These are phyloP conservation scores for Helicolenus hilgendorfi DNA, from an alignment of 2,797 vertebrate genomes.

Conservation along the genomic window DNA sequence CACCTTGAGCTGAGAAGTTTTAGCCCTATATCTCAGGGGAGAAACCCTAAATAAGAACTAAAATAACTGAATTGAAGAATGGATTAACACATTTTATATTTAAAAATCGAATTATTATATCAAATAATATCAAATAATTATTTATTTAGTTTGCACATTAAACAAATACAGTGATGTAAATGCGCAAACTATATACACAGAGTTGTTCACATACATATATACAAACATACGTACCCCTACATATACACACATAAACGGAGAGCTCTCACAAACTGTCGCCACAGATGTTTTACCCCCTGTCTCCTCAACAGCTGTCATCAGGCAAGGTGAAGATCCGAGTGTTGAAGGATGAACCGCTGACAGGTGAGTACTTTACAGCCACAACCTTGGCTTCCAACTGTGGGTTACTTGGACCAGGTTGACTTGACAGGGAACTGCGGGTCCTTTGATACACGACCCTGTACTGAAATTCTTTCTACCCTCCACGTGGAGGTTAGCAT, in stretches of 20 bases:
- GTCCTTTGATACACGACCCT: background rate
- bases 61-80: background rate
- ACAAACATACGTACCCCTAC: background rate
- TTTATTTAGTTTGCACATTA: background rate
- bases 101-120: background rate
- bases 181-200: background rate
- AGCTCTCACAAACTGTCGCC: slow-evolving; percentile 9
- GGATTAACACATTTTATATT: background rate
- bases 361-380: slow-evolving; percentile 74
- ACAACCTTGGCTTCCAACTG: slow-evolving; percentile 7
- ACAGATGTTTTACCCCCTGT: slow-evolving; percentile 36
- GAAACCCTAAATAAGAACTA: background rate
- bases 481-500: background rate
- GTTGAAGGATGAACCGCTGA: slow-evolving; percentile 88
- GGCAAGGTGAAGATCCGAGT: slow-evolving; percentile 93
- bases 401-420: slow-evolving; percentile 7
- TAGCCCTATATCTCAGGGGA: background rate
- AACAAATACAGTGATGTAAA: background rate
- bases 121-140: fast-evolving
- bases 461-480: background rate
- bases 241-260: background rate
- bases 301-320: slow-evolving; percentile 80
- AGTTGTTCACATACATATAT: background rate
- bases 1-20: background rate
- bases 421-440: background rate